A percentile compares a stretch with the other conserved stretches of the same genome.
These are phyloP conservation scores for Discoglossus pictus DNA, from an alignment of 2,797 vertebrate species.

Conservation along the genomic window DNA sequence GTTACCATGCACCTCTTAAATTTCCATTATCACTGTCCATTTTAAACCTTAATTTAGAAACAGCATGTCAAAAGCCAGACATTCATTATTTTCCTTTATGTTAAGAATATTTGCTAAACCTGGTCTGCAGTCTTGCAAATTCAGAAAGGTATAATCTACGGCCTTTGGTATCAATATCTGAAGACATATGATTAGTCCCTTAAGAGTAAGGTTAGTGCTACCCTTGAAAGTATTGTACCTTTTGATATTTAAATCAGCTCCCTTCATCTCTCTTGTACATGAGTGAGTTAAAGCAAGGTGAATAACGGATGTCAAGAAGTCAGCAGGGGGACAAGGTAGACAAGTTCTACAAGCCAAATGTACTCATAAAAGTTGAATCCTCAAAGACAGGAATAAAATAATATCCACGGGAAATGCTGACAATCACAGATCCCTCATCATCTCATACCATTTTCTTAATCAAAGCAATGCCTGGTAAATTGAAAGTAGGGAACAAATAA, in stretches of 20 bases:
- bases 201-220: conserved; percentile 19
- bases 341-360: conserved; percentile 61
- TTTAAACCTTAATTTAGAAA: too few species aligned
- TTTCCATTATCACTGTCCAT: too few species aligned
- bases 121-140: conserved; percentile 8
- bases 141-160: conserved; percentile 23
- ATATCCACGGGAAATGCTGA: conserved; percentile 58
- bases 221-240: conserved; percentile 36
- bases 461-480: conserved; percentile 69
- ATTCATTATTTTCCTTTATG: too few species aligned
- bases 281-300: conserved; percentile 49
- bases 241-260: conserved; percentile 57
- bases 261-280: conserved; percentile 51
- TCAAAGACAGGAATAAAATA: conserved; percentile 57
- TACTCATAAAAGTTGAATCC: conserved; percentile 56
- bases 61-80: too few species aligned
- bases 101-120: conserved; percentile 14
- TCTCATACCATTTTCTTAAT: conserved; percentile 67
- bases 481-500: conserved; percentile 66
- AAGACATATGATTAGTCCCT: conserved; percentile 38
- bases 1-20: too few species aligned
- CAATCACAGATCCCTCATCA: conserved; percentile 59
- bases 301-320: conserved; percentile 53
- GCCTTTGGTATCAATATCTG: conserved; percentile 33
- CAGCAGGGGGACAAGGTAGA: conserved; percentile 49